Conservation (phyloP, 2,888 invertebrate genomes). For the Gortyna flavago region DNA sequence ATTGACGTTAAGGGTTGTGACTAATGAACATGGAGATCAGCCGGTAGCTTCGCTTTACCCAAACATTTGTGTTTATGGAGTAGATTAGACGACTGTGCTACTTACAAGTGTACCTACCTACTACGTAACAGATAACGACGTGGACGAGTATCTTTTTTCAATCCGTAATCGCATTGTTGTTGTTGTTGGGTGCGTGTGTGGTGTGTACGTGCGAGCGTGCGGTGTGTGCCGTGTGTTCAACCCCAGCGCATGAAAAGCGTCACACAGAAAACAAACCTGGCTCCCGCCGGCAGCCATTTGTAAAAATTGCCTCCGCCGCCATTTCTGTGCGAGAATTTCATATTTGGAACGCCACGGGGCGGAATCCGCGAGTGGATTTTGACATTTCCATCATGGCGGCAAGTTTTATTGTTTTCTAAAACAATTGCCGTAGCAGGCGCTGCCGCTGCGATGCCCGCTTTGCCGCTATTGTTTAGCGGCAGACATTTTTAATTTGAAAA, state of each 20-base stretch:
- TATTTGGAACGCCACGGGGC: slow-evolving; percentile 88
- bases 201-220: slow-evolving; percentile 17
- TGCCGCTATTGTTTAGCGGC: slow-evolving; percentile 80
- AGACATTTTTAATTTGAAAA: slow-evolving; percentile 86
- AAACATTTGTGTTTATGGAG: slow-evolving; percentile 22
- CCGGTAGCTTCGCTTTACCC: slow-evolving; percentile 9
- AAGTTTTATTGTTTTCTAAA: slow-evolving; percentile 87
- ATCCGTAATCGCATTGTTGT: slow-evolving; percentile 55
- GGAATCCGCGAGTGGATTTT: slow-evolving; percentile 81
- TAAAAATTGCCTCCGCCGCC: slow-evolving; percentile 89
- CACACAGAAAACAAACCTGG: slow-evolving; percentile 78
- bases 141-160: slow-evolving; percentile 34
- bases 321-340: slow-evolving; percentile 89
- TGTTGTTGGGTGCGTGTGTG: slow-evolving; percentile 32
- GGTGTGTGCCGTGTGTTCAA: slow-evolving; percentile 43
- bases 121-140: slow-evolving; percentile 22
- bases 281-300: slow-evolving; percentile 88
- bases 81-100: slow-evolving; percentile 7
- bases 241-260: slow-evolving; percentile 70
- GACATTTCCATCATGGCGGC: slow-evolving; percentile 85
- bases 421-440: slow-evolving; percentile 77
- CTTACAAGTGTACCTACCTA: slow-evolving; percentile 2
- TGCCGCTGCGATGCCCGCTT: slow-evolving; percentile 80
- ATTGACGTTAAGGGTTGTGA: slow-evolving; percentile 43
- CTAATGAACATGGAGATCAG: slow-evolving; percentile 43